These are phyloP conservation scores for Torymus aiolomorphi DNA, from an alignment of 2,888 invertebrate genomes.

Conservation along the genomic window DNA sequence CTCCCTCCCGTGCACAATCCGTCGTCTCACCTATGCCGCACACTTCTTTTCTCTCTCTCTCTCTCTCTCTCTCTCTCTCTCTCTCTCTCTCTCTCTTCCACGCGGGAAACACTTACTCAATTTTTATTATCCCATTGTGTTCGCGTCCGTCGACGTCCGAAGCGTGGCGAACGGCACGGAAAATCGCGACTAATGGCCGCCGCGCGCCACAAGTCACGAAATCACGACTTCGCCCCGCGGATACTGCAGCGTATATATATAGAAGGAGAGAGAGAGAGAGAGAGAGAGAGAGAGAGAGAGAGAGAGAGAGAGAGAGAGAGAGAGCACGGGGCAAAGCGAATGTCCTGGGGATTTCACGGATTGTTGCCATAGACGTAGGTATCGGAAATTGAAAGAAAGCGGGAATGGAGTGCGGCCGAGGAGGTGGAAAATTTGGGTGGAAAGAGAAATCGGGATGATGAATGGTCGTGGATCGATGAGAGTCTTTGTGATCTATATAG, in stretches of 20 bases:
- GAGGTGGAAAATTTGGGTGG: too few species aligned
- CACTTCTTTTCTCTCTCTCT: neutral
- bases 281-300: too few species aligned
- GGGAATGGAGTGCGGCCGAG: too few species aligned
- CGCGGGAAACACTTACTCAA: neutral
- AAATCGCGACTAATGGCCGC: conserved; percentile 27
- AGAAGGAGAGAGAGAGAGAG: neutral
- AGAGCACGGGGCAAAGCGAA: neutral
- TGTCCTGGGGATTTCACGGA: conserved; percentile 20
- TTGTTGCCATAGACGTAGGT: neutral
- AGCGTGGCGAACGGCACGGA: conserved; percentile 25
- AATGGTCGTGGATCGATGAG: too few species aligned
- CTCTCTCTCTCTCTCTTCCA: neutral
- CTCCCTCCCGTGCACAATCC: too few species aligned
- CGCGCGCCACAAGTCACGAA: conserved; percentile 41
- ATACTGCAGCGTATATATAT: too few species aligned
- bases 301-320: neutral
- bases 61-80: neutral
- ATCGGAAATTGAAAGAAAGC: too few species aligned
- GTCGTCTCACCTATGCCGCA: too few species aligned
- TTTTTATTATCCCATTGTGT: conserved; percentile 28
- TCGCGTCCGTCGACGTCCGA: conserved; percentile 3
- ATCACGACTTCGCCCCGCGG: conserved; percentile 35
- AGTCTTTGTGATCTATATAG: too few species aligned
- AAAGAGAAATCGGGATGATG: too few species aligned